Evolutionary conservation across 2,797 vertebrate species (phyloP).

Genomic region (Ara ararauna): DNA sequence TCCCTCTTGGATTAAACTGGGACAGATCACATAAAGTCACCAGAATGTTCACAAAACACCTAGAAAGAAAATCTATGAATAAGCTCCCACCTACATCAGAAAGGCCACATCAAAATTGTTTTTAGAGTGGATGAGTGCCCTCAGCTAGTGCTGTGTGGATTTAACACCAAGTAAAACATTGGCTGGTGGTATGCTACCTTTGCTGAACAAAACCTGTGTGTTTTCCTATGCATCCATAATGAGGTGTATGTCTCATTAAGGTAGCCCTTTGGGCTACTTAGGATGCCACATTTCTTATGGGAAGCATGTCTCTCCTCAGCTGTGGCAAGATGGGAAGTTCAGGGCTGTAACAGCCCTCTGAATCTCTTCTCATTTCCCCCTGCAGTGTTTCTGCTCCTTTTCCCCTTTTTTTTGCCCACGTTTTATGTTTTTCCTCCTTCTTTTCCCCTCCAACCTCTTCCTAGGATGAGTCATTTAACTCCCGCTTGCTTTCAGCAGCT

Average conservation of each 20-base stretch:
- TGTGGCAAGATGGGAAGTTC: neutral
- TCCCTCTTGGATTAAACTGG: neutral
- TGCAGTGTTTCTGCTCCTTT: neutral
- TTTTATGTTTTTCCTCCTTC: neutral
- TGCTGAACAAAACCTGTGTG: neutral
- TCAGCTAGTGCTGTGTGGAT: neutral
- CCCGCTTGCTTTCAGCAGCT: neutral
- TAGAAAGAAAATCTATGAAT: neutral
- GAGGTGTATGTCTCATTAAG: too few relatives aligned
- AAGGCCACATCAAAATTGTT: neutral
- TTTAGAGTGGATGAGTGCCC: neutral
- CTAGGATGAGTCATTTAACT: neutral
- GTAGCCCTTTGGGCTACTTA: neutral
- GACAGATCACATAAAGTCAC: neutral
- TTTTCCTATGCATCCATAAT: neutral
- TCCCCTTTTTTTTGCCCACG: neutral
- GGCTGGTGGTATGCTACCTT: neutral
- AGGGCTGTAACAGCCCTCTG: neutral
- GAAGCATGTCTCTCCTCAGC: neutral
- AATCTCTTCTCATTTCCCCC: neutral
- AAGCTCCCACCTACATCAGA: neutral
- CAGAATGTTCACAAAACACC: neutral
- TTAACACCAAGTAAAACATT: accelerated
- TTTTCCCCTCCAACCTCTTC: neutral
- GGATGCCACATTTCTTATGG: accelerated